Evolutionary conservation across 2,113 vertebrate genomes (phyloP), one percentile per base, ranked within the genome.

Genomic region (Ursus arctos): DNA sequence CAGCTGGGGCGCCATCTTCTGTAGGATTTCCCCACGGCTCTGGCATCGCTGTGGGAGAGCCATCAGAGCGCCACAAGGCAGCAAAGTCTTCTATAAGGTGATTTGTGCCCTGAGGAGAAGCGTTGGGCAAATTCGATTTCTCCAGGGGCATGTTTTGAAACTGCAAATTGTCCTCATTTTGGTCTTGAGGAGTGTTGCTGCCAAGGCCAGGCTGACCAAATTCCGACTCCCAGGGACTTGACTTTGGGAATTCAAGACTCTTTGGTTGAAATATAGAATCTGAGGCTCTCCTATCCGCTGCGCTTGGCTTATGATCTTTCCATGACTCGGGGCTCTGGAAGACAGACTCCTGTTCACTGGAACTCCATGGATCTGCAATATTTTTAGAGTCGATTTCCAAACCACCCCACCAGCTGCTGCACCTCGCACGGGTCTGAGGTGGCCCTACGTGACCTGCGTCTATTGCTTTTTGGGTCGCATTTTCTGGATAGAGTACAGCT

Each of bases 351-450:
- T 98, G 98, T 71, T 99, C 99, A 94, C 97, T 97, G 91, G 99
- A 98, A 97, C 98, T 99, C 99, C 99, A 99, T 0, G 96, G 79
- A 94, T 99, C 99, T 31, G 86, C 95, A 43, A 98, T 87, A 95
- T 99, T 99, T 97, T 98, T 99, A 63, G 98, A 97, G 61, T 99
- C 99, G 51, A 99, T 97, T 69, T 99, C 99, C 97, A 99, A 99
- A 90, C 99, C 99, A 98, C 99, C 99, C 99, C 99, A 99, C 98
- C 99, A 99, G 94, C 99, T 99, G 7, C 99, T 99, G 84, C 98
- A 99, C 51, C 98, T 98, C 18, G 98, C 94, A 22, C 98, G 99
- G 18, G 99, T 98, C 5, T 98, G 99, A 88, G 99, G 98, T 82
- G 98, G 99, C 76, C 98, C 98, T 71, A 98, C 97, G 76, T 97